Conservation (phyloP, 2,113 vertebrate genomes). For the Cepphus grylle region DNA sequence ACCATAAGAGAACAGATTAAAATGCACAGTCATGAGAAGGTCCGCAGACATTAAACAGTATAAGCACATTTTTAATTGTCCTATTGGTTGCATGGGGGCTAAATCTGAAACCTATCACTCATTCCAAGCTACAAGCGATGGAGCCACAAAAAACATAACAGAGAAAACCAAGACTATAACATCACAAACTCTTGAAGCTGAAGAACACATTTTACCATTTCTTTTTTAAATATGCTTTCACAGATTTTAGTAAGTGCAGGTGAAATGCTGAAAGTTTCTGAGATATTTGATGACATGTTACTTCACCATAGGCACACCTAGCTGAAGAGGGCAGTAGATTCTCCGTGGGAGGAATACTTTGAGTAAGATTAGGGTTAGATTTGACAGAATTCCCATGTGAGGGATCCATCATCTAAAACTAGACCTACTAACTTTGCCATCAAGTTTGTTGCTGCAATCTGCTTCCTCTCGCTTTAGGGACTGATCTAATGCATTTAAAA, state of each 20-base stretch:
- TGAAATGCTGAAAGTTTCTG: not conserved
- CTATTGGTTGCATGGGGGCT: not conserved
- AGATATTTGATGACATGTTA: not conserved
- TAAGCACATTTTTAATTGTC: not conserved
- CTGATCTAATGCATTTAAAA: not conserved
- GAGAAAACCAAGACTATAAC: not conserved
- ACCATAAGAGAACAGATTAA: not conserved
- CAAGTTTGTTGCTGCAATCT: not conserved
- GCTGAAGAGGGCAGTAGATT: not conserved
- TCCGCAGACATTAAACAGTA: not conserved
- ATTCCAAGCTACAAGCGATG: not conserved
- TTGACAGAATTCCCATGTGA: not conserved
- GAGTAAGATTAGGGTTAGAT: not conserved
- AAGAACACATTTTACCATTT: not conserved
- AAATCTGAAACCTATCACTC: not conserved
- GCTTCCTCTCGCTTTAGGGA: not conserved
- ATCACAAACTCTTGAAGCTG: not conserved
- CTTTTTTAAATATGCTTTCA: not conserved
- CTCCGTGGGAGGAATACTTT: not conserved
- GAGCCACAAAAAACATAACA: not conserved
- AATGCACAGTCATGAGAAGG: not conserved
- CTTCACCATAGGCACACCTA: not conserved
- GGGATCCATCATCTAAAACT: not conserved
- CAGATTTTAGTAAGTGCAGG: not conserved
- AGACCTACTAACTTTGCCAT: not conserved